Evolutionary conservation across 2,113 vertebrate genomes (phyloP), one percentile per base, ranked within the genome.

Genomic region (Anas platyrhynchos): DNA sequence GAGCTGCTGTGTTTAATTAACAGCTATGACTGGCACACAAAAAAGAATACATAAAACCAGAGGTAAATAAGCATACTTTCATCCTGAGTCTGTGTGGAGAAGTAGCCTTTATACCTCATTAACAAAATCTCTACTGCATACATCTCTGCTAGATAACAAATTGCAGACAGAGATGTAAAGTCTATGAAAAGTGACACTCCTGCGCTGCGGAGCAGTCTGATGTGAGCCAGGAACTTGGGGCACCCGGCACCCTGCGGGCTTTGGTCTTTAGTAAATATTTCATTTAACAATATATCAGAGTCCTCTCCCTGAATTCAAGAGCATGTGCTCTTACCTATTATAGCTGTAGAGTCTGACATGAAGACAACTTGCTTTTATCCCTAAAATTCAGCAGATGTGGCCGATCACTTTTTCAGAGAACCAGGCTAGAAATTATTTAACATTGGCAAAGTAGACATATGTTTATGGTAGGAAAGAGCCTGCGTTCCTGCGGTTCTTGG

Each of bases 221-320:
- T 6, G 0, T 1, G 16, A 11, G 1, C 10, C 0, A 3, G 41
- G 59, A 80, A 3, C 2, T 3, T 21, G 2, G 27, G 38, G 32
- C 22, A 14, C 26, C 25, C 26, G 8, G 27, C 27, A 22, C 15
- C 9, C 9, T 43, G 6, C 20, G 14, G 36, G 43, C 2, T 0
- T 41, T 1, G 0, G 67, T 59, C 43, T 73, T 77, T 8, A 18
- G 17, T 32, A 50, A 67, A 21, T 52, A 34, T 59, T 87, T 80
- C 26, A 27, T 50, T 87, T 31, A 68, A 32, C 36, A n/a, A 7
- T 26, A 4, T 23, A 9, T 41, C 68, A 38, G 31, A 15, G 34
- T 65, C 54, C 36, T 71, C 31, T 29, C 65, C 58, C 71, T 81
- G 80, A 23, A 41, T 85, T 71, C 75, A 41, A 32, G 55, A 55